phyloP scores from a whole-genome alignment of 92 coral and sea anemone species.

The Porites divaricata region DNA sequence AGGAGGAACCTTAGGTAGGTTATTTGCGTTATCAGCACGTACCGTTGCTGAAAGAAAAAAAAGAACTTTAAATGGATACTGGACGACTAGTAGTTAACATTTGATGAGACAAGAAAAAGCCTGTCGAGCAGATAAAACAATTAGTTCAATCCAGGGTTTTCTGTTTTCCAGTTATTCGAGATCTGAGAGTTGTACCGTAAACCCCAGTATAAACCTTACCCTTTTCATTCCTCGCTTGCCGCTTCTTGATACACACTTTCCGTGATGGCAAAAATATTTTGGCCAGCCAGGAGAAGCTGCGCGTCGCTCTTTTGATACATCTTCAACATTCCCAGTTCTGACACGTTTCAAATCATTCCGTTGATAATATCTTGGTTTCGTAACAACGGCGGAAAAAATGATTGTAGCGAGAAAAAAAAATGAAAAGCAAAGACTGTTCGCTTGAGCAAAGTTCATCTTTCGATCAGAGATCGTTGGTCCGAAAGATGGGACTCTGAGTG shows the following conservation, averaged over 20 bases:
- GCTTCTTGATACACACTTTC: background rate
- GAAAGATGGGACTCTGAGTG: background rate
- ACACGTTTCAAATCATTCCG: background rate
- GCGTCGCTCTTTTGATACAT: background rate
- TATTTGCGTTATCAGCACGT: too few relatives aligned
- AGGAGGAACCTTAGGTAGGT: too few relatives aligned
- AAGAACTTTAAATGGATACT: too few relatives aligned
- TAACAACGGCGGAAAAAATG: constrained; percentile 1
- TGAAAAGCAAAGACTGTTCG: background rate
- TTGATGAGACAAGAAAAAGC: too few relatives aligned
- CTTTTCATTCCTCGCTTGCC: background rate
- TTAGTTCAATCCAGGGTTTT: too few relatives aligned
- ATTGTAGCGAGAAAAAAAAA: constrained; percentile 3
- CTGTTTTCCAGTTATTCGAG: too few relatives aligned
- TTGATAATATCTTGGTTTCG: background rate
- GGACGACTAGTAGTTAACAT: too few relatives aligned
- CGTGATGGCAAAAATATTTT: background rate
- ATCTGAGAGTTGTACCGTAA: too few relatives aligned
- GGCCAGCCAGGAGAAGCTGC: background rate
- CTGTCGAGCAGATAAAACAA: too few relatives aligned
- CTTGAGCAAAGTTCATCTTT: constrained; percentile 8
- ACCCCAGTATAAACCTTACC: background rate
- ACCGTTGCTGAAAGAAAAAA: too few relatives aligned
- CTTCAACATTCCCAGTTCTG: background rate
- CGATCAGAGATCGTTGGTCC: background rate